phyloP scores from a whole-genome alignment of 2,797 vertebrate species.

The Nannoperca obscura region DNA sequence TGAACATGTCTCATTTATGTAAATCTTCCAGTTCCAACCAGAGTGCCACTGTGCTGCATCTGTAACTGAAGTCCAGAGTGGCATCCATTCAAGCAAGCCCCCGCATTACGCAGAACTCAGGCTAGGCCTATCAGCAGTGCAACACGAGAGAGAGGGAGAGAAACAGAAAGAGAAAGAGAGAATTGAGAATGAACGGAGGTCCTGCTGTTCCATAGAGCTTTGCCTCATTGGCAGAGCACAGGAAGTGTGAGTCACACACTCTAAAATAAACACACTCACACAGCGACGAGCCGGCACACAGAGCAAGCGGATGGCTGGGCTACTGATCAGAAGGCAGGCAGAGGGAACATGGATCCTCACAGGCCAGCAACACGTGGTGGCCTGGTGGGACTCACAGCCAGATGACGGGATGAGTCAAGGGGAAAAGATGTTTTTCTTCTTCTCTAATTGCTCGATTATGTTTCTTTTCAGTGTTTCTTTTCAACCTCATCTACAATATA shows the following conservation, averaged over 20 bases:
- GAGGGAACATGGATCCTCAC: slow-evolving; percentile 57
- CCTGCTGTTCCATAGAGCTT: slow-evolving; percentile 82
- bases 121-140: slow-evolving; percentile 70
- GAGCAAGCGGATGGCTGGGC: slow-evolving; percentile 65
- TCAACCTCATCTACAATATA: slow-evolving; percentile 1
- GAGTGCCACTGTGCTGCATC: slow-evolving; percentile 58
- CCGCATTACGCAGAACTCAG: slow-evolving; percentile 72
- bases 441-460: slow-evolving; percentile 17
- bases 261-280: slow-evolving; percentile 81
- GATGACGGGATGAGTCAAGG: slow-evolving; percentile 54
- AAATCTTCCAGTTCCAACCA: slow-evolving; percentile 35
- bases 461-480: slow-evolving; percentile 9
- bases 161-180: slow-evolving; percentile 73
- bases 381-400: slow-evolving; percentile 58
- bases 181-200: slow-evolving; percentile 81
- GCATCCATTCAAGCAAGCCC: slow-evolving; percentile 77
- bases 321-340: slow-evolving; percentile 66
- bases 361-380: slow-evolving; percentile 65
- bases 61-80: slow-evolving; percentile 73
- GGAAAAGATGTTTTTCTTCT: slow-evolving; percentile 24
- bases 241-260: slow-evolving; percentile 84
- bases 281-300: slow-evolving; percentile 66
- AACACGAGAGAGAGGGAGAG: slow-evolving; percentile 37
- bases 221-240: slow-evolving; percentile 78
- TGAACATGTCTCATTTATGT: slow-evolving; percentile 32